These are phyloP conservation scores for Oligia strigilis DNA, from an alignment of 2,888 invertebrate species.

Conservation along the genomic window DNA sequence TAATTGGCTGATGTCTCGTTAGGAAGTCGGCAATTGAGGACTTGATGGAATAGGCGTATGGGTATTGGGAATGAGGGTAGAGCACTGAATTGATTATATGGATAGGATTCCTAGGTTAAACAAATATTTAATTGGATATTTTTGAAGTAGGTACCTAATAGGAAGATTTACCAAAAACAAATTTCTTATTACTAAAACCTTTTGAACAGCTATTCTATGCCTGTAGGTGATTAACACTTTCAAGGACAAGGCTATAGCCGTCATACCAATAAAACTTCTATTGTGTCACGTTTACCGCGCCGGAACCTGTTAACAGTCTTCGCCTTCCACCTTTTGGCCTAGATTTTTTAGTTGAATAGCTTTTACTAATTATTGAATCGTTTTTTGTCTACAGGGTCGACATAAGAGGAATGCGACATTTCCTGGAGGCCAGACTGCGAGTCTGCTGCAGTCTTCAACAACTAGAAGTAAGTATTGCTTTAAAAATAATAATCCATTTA, in stretches of 20 bases:
- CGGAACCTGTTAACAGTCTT: background rate
- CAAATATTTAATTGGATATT: background rate
- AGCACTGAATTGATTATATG: background rate
- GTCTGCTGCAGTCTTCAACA: slow-evolving; percentile 91
- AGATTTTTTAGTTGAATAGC: background rate
- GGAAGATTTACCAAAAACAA: background rate
- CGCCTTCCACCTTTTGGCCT: background rate
- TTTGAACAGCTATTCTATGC: background rate
- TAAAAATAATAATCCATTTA: background rate
- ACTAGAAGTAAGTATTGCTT: slow-evolving; percentile 90
- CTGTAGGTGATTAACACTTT: background rate
- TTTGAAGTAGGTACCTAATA: background rate
- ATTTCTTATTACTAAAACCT: background rate
- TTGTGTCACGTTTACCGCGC: background rate
- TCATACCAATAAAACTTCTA: background rate
- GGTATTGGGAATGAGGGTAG: background rate
- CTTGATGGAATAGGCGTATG: background rate
- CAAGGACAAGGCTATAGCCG: background rate
- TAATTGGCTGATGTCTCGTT: slow-evolving; percentile 55
- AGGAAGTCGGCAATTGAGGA: slow-evolving; percentile 41
- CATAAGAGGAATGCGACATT: slow-evolving; percentile 95
- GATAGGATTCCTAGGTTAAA: background rate
- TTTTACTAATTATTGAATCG: background rate
- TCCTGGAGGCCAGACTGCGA: slow-evolving; percentile 93
- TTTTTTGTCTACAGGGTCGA: slow-evolving; percentile 91